Conservation (phyloP, 92 coral and sea anemone genomes). For the Chrysogorgia sp. region DNA sequence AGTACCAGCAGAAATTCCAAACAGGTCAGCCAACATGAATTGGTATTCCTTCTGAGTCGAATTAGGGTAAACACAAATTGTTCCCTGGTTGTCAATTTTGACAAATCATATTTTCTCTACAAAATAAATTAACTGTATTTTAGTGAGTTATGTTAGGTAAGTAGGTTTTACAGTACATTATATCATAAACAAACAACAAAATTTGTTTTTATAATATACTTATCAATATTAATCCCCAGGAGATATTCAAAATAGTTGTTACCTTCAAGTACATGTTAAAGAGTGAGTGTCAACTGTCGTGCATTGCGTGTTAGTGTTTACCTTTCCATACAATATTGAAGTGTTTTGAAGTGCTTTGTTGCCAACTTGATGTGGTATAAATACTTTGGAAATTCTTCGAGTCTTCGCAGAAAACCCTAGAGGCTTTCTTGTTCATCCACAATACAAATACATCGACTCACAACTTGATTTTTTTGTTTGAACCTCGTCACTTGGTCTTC, state of each 20-base stretch:
- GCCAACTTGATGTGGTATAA: too few species aligned
- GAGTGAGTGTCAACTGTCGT: too few species aligned
- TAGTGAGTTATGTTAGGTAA: neutral
- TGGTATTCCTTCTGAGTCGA: neutral
- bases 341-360: too few species aligned
- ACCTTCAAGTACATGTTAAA: slow-evolving; percentile 13
- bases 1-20: slow-evolving; percentile 32
- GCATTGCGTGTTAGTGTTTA: too few species aligned
- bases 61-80: slow-evolving; percentile 49
- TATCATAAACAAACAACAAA: neutral
- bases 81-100: slow-evolving; percentile 64
- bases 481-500: too few species aligned
- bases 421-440: too few species aligned
- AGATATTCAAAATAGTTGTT: neutral
- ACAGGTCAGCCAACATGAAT: slow-evolving; percentile 61
- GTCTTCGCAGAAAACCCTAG: too few species aligned
- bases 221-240: neutral
- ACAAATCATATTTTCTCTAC: slow-evolving; percentile 58
- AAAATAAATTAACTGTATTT: neutral
- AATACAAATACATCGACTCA: too few species aligned
- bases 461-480: too few species aligned
- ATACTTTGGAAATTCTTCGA: too few species aligned
- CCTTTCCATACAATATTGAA: too few species aligned
- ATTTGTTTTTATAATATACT: neutral
- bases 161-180: neutral